Evolutionary conservation across 2,797 vertebrate species (phyloP).

Genomic region (Myotis daubentonii): DNA sequence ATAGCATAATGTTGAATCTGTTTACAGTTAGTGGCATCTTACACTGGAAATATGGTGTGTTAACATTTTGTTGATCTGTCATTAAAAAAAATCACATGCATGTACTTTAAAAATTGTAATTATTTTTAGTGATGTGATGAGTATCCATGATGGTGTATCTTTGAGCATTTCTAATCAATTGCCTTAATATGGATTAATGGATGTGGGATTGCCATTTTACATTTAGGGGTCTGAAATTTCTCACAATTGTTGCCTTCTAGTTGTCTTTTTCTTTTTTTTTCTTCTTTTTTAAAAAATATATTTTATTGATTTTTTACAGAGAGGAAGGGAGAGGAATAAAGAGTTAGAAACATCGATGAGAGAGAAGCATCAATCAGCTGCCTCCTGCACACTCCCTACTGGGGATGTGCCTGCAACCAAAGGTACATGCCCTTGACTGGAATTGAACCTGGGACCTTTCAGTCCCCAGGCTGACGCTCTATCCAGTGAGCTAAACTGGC

Average conservation of each 20-base stretch:
- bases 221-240: background rate
- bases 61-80: background rate
- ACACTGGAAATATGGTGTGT: background rate
- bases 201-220: background rate
- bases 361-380: too few species aligned
- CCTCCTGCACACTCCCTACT: too few species aligned
- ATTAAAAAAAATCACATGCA: background rate
- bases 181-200: background rate
- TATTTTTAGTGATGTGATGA: constrained; percentile 18
- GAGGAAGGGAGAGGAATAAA: too few species aligned
- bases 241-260: background rate
- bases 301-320: too few species aligned
- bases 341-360: too few species aligned
- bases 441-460: too few species aligned
- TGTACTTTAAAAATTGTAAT: constrained; percentile 23
- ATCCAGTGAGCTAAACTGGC: too few species aligned
- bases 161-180: background rate
- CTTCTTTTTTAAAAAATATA: background rate
- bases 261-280: background rate
- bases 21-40: background rate
- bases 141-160: background rate
- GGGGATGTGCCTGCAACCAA: too few species aligned
- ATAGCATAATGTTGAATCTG: background rate
- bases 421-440: too few species aligned
- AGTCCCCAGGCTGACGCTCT: too few species aligned